Evolutionary conservation across 1,140 invertebrate species (phyloP).

Genomic region (Eumaeus atala): DNA sequence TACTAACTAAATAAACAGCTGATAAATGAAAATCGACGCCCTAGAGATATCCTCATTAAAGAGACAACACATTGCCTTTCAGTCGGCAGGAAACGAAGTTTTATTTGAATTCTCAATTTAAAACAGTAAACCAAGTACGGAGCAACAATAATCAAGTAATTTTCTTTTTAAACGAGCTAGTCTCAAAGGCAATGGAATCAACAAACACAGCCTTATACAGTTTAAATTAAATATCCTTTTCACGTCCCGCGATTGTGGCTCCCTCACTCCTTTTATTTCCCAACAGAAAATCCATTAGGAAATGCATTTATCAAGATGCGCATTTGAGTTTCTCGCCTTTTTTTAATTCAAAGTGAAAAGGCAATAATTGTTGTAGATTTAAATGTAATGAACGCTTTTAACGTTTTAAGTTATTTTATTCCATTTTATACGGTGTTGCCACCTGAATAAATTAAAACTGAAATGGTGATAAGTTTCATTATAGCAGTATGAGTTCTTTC

Average conservation of each 20-base stretch:
- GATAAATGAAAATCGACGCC: no score
- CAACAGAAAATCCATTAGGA: not conserved
- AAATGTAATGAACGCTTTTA: constrained; percentile 7
- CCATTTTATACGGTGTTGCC: not conserved
- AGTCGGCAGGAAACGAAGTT: no score
- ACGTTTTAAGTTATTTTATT: constrained; percentile 1
- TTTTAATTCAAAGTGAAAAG: constrained; percentile 6
- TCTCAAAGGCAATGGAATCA: constrained; percentile 6
- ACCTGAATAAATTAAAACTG: constrained; percentile 1
- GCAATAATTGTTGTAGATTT: constrained; percentile 5
- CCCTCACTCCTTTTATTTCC: not conserved
- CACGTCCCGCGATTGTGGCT: not conserved
- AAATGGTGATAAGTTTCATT: not conserved
- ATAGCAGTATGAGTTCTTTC: no score
- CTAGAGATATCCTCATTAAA: no score
- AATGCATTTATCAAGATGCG: constrained; percentile 11
- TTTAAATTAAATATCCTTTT: not conserved
- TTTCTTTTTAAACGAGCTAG: not conserved
- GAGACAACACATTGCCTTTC: no score
- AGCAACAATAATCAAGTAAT: not conserved
- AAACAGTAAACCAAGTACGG: no score
- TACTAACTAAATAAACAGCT: no score
- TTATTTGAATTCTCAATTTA: no score
- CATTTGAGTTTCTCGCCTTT: not conserved
- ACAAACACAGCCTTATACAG: not conserved